phyloP scores from a whole-genome alignment of 2,797 vertebrate species.

The Myoxocephalus aenaeus region DNA sequence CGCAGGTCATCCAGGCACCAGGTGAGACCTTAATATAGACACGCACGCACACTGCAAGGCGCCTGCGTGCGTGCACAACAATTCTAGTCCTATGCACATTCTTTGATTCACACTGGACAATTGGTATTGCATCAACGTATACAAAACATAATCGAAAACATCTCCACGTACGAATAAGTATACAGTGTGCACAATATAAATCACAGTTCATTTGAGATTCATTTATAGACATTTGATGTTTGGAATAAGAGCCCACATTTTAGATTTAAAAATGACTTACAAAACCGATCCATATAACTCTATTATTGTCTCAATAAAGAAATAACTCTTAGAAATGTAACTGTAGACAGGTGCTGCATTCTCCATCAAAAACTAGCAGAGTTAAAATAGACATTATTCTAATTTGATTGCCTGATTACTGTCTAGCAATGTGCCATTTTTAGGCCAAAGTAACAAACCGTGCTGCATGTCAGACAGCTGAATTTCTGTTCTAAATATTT shows the following conservation, averaged over 20 bases:
- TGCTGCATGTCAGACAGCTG: not conserved
- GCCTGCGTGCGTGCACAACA: not conserved
- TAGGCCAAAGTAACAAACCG: not conserved
- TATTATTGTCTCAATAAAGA: not conserved
- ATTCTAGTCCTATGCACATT: not conserved
- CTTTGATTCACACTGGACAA: not conserved
- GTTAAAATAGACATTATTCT: not conserved
- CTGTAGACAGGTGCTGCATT: not conserved
- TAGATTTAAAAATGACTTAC: not conserved
- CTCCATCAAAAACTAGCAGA: not conserved
- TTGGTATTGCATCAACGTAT: not conserved
- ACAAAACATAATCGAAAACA: not conserved
- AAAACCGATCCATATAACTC: not conserved
- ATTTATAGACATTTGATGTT: not conserved
- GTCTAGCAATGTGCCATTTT: not conserved
- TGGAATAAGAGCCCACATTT: not conserved
- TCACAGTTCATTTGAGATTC: not conserved
- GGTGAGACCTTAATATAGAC: slow-evolving; percentile 75
- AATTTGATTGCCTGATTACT: not conserved
- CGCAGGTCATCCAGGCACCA: slow-evolving; percentile 80
- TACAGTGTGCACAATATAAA: not conserved
- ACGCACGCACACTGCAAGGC: slow-evolving; percentile 17
- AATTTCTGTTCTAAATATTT: slow-evolving; percentile 13
- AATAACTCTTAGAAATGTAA: not conserved
- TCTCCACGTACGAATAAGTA: not conserved